These are phyloP conservation scores for Gouania willdenowi DNA, from an alignment of 2,797 vertebrate genomes.

Conservation along the genomic window DNA sequence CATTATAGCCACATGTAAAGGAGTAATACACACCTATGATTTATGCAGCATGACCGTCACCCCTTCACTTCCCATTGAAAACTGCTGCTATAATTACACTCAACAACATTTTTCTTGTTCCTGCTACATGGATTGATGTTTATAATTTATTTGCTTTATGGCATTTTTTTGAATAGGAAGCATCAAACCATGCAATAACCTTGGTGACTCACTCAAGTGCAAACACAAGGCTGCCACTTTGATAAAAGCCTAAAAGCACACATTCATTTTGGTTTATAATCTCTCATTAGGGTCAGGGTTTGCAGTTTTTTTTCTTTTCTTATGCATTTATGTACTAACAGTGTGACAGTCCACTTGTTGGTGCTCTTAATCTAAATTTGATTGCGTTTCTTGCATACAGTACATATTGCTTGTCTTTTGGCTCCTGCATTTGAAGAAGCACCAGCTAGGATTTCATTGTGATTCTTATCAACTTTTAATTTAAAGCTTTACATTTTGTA, in stretches of 20 bases:
- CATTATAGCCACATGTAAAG: slow-evolving; percentile 36
- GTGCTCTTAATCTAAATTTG: no score
- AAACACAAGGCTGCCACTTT: slow-evolving; percentile 41
- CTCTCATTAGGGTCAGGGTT: not conserved
- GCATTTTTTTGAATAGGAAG: slow-evolving; percentile 66
- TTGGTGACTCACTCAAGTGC: slow-evolving; percentile 41
- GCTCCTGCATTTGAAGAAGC: not conserved
- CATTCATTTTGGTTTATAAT: slow-evolving; percentile 26
- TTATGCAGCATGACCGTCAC: slow-evolving; percentile 51
- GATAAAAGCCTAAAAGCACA: slow-evolving; percentile 40
- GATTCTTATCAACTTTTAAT: slow-evolving; percentile 4
- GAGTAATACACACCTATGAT: slow-evolving; percentile 52
- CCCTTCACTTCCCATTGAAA: slow-evolving; percentile 47
- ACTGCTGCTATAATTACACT: slow-evolving; percentile 60
- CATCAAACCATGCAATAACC: slow-evolving; percentile 56
- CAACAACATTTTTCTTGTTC: slow-evolving; percentile 45
- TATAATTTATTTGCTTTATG: slow-evolving; percentile 66
- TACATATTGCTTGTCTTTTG: slow-evolving; percentile 4
- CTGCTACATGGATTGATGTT: slow-evolving; percentile 52
- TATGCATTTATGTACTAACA: no score
- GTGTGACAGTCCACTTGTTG: no score
- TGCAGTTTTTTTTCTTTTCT: not conserved
- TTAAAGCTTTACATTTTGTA: slow-evolving; percentile 3
- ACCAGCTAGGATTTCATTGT: not conserved
- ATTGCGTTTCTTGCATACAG: not conserved